Evolutionary conservation across 2,797 vertebrate species (phyloP).

Genomic region (Gymnocypris eckloni): DNA sequence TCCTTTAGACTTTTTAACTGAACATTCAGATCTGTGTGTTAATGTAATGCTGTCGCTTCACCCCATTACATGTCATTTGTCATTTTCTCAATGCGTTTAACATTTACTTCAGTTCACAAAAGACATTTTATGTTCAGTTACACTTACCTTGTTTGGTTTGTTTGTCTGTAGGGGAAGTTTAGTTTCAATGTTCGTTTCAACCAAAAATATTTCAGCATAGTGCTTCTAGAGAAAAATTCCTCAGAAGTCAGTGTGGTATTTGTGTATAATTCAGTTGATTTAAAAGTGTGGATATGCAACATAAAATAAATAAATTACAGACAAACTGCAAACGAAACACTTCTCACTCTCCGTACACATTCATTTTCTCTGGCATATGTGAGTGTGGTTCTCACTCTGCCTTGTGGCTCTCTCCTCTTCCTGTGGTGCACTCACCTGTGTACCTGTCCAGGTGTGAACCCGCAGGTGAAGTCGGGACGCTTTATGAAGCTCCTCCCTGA

Average conservation of each 20-base stretch:
- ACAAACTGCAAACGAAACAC: not conserved
- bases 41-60: not conserved
- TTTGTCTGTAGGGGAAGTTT: not conserved
- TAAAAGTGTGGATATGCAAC: not conserved
- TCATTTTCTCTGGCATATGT: not conserved
- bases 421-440: constrained; percentile 70
- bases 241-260: not conserved
- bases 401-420: constrained; percentile 60
- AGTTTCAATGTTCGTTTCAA: not conserved
- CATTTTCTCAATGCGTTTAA: not conserved
- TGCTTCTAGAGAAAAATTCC: not conserved
- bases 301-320: too few relatives aligned
- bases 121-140: not conserved
- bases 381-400: not conserved
- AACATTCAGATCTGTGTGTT: not conserved
- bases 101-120: not conserved
- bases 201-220: not conserved
- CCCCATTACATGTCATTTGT: not conserved
- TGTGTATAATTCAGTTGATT: not conserved
- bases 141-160: not conserved
- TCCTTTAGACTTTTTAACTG: not conserved
- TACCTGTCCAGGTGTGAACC: constrained; percentile 92
- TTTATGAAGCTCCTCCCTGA: constrained; percentile 97
- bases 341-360: not conserved
- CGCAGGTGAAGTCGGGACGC: constrained; percentile 90